These are phyloP conservation scores for Cephus sareptanus DNA, from an alignment of 2,888 invertebrate genomes.

Conservation along the genomic window DNA sequence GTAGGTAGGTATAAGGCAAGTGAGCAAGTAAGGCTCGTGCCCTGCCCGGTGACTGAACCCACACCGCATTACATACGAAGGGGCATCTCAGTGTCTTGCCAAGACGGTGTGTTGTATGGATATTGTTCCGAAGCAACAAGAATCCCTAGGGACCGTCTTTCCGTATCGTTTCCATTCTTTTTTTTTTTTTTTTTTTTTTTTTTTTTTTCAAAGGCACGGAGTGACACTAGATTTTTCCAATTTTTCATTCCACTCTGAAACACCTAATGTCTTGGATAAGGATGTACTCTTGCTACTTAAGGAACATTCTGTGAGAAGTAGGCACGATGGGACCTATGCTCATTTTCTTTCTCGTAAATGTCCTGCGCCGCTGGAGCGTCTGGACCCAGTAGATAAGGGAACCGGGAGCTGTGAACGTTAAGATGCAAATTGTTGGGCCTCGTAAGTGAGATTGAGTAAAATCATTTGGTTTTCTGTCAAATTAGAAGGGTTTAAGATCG, in stretches of 20 bases:
- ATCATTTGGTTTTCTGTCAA: neutral
- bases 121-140: neutral
- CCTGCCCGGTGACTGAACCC: conserved; percentile 58
- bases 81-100: neutral
- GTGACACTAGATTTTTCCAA: neutral
- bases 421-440: neutral
- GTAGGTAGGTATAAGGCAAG: conserved; percentile 44
- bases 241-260: neutral
- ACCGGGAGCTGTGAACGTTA: neutral
- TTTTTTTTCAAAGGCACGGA: neutral
- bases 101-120: neutral
- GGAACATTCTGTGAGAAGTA: neutral
- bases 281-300: neutral
- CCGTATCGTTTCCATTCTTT: neutral
- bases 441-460: neutral
- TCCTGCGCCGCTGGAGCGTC: neutral
- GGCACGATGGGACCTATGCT: neutral
- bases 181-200: too few species aligned
- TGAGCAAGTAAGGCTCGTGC: conserved; percentile 28
- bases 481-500: neutral
- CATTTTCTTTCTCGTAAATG: neutral
- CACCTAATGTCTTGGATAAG: neutral
- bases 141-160: neutral
- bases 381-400: neutral
- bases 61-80: conserved; percentile 34